Conservation (phyloP, 2,113 vertebrate species). For the Thamnophis sirtalis region DNA sequence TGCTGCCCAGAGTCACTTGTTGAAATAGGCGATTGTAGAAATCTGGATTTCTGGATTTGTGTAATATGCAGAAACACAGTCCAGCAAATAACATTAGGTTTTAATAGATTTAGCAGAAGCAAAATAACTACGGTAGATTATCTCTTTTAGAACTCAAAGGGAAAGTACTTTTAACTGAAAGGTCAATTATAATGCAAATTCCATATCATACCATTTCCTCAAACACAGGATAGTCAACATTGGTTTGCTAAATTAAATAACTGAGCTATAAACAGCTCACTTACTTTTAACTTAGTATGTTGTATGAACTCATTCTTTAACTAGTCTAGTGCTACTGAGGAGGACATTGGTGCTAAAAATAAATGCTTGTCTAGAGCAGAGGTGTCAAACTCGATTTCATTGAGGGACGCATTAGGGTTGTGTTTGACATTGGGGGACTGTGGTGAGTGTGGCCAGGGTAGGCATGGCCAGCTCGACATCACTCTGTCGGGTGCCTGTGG, state of each 20-base stretch:
- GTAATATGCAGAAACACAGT: no score
- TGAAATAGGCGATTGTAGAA: no score
- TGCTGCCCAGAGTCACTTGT: no score
- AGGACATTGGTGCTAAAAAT: background rate
- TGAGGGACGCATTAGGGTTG: no score
- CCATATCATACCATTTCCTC: background rate
- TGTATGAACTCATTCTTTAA: background rate
- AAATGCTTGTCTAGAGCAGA: background rate
- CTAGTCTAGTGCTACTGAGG: background rate
- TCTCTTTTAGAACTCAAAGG: background rate
- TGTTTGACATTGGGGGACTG: no score
- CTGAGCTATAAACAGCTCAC: background rate
- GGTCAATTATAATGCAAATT: background rate
- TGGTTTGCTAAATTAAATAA: background rate
- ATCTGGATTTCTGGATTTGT: no score
- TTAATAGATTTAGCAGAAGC: background rate
- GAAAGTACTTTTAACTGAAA: background rate
- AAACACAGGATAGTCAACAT: background rate
- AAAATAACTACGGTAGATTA: background rate
- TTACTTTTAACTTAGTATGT: background rate
- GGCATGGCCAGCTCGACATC: no score
- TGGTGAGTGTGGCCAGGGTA: no score
- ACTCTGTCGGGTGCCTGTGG: no score
- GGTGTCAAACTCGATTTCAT: no score
- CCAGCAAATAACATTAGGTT: background rate